Evolutionary conservation across 2,113 vertebrate genomes (phyloP).

Genomic region (Odobenus rosmarus): DNA sequence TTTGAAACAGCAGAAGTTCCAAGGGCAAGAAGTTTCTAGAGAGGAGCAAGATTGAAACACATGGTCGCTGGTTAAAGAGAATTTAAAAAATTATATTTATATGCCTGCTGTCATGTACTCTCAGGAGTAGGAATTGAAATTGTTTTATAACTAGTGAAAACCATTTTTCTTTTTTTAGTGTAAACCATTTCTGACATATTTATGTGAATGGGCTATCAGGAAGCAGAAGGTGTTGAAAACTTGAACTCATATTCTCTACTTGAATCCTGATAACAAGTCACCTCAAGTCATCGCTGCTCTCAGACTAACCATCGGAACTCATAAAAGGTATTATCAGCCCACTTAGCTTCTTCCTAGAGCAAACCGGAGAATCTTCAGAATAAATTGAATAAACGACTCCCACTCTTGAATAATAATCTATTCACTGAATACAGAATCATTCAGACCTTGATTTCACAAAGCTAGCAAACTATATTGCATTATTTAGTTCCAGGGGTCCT

Average conservation of each 20-base stretch:
- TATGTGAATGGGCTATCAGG: background rate
- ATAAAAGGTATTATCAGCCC: background rate
- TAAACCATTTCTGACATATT: background rate
- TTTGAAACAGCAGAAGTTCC: slow-evolving; percentile 49
- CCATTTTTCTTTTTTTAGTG: background rate
- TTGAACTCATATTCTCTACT: background rate
- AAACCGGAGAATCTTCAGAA: background rate
- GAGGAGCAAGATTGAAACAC: background rate
- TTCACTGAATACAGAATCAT: slow-evolving; percentile 8
- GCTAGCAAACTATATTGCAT: background rate
- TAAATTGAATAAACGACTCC: slow-evolving; percentile 28
- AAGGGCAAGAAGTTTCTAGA: background rate
- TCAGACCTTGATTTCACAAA: slow-evolving; percentile 12
- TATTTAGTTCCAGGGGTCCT: background rate
- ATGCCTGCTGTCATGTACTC: background rate
- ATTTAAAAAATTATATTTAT: background rate
- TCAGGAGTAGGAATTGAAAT: background rate
- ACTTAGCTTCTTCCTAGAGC: slow-evolving; percentile 3
- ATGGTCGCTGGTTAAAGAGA: background rate
- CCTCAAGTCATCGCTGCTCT: background rate
- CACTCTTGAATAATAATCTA: background rate
- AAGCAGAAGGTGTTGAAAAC: slow-evolving; percentile 7
- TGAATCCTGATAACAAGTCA: slow-evolving; percentile 11
- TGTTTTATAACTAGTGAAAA: background rate
- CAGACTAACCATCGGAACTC: background rate